phyloP scores from a whole-genome alignment of 2,113 vertebrate species.

The Haemorhous mexicanus region DNA sequence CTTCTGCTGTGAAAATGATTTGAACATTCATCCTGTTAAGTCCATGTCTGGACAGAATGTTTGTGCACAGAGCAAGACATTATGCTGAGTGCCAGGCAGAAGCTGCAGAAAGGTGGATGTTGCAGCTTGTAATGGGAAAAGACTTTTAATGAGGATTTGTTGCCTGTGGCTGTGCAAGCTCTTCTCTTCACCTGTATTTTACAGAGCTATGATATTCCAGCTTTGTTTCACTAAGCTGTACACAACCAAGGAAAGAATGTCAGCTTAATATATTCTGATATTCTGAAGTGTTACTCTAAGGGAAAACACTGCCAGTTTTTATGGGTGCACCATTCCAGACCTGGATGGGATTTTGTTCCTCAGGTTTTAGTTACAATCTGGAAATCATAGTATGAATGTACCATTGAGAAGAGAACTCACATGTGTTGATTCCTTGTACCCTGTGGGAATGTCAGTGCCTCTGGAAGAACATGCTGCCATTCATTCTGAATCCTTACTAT shows the following conservation, averaged over 20 bases:
- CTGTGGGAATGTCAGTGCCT: not conserved
- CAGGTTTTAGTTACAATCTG: not conserved
- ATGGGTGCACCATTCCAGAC: not conserved
- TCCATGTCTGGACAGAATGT: not conserved
- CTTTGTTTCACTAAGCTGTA: not conserved
- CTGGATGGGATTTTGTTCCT: not conserved
- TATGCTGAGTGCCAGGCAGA: not conserved
- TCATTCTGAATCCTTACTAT: not conserved
- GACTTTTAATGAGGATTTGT: slow-evolving; percentile 37
- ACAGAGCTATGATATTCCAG: not conserved
- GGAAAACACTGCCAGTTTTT: not conserved
- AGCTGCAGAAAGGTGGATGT: not conserved
- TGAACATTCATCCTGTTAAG: not conserved
- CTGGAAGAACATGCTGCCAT: not conserved
- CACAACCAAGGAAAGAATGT: not conserved
- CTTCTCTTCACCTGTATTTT: slow-evolving; percentile 31
- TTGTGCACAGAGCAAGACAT: not conserved
- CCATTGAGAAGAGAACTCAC: not conserved
- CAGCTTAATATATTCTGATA: not conserved
- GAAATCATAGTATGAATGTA: not conserved
- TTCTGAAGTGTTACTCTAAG: not conserved
- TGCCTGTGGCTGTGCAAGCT: slow-evolving; percentile 30
- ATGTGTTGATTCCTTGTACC: not conserved
- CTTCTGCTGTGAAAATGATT: not conserved
- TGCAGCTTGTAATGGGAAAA: not conserved